Conservation (phyloP, 2,888 invertebrate genomes). For the Apamea epomidion region DNA sequence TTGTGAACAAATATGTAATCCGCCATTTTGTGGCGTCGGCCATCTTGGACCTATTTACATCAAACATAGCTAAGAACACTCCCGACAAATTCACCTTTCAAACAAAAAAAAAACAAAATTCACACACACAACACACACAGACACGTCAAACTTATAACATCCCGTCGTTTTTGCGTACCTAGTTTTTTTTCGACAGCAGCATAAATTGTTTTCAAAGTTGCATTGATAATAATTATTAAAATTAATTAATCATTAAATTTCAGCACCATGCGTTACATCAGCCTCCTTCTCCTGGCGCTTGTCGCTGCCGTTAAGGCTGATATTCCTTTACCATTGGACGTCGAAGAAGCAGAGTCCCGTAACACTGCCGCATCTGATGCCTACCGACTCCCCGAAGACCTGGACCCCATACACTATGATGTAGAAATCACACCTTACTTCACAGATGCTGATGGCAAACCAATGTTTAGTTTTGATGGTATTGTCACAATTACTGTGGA, state of each 20-base stretch:
- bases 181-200: background rate
- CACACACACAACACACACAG: too few species aligned
- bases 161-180: too few species aligned
- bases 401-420: conserved; percentile 89
- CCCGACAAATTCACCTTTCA: too few species aligned
- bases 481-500: conserved; percentile 79
- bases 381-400: conserved; percentile 83
- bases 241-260: conserved; percentile 18
- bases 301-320: conserved; percentile 75
- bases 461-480: conserved; percentile 87
- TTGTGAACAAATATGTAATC: too few species aligned
- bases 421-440: conserved; percentile 90
- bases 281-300: conserved; percentile 74
- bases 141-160: too few species aligned
- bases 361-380: conserved; percentile 66
- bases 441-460: conserved; percentile 74
- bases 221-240: background rate
- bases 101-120: too few species aligned
- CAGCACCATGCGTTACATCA: conserved; percentile 67
- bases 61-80: too few species aligned
- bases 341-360: conserved; percentile 64
- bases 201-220: background rate
- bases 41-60: too few species aligned
- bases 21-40: too few species aligned
- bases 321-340: conserved; percentile 75